These are phyloP conservation scores for Mactra quadrangularis DNA, from an alignment of 1,140 invertebrate species.

Conservation along the genomic window DNA sequence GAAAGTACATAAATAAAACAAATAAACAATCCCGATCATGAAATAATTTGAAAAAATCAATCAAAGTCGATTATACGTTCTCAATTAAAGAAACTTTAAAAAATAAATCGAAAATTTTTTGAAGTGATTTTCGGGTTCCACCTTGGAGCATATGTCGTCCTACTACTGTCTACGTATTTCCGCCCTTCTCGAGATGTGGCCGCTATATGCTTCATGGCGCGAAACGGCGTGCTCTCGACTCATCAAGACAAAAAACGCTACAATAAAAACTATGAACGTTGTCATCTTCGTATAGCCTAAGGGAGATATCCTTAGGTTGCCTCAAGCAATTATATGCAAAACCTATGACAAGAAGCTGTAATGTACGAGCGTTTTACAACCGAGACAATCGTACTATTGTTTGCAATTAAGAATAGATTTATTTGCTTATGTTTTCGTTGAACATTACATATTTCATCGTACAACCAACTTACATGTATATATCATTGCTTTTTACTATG, in stretches of 20 bases:
- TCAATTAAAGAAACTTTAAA: no score
- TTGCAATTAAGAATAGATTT: constrained; percentile 21
- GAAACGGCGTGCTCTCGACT: constrained; percentile 5
- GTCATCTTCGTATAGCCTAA: constrained; percentile 18
- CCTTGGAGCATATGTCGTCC: constrained; percentile 5
- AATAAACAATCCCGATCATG: background rate
- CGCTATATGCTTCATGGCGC: constrained; percentile 33
- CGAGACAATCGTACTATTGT: constrained; percentile 25
- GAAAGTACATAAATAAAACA: background rate
- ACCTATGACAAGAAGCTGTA: constrained; percentile 37
- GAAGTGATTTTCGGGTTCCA: background rate
- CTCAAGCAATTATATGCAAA: constrained; percentile 39
- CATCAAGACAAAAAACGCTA: constrained; percentile 16
- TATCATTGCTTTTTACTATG: no score
- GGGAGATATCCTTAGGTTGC: constrained; percentile 9
- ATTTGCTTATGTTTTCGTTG: background rate
- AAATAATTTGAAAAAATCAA: background rate
- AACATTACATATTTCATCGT: no score
- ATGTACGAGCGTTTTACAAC: constrained; percentile 35
- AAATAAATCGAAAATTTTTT: no score
- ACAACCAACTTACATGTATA: no score
- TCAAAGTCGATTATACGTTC: constrained; percentile 7
- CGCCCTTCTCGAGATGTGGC: constrained; percentile 18
- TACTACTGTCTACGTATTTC: constrained; percentile 1
- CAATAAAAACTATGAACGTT: constrained; percentile 26